Percentiles rank a stretch among this genome's conserved stretches.
phyloP scores from a whole-genome alignment of 2,888 invertebrate species.

The Conus canariensis region DNA sequence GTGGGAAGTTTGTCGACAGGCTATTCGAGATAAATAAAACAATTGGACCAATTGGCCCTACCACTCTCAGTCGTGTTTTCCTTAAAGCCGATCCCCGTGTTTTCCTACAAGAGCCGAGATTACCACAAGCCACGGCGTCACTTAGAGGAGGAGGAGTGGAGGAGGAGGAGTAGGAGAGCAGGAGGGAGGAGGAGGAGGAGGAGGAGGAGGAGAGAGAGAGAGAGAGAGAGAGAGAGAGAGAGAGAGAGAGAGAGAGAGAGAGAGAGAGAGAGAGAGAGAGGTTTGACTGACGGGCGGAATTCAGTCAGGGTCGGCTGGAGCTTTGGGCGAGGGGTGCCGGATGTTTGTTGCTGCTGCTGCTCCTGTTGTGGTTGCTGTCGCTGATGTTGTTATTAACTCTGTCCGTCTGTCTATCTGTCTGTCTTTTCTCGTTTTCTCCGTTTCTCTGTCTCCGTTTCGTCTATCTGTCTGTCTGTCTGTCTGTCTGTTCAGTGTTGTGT shows the following conservation, averaged over 20 bases:
- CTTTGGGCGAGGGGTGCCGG: no score
- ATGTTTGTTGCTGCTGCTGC: no score
- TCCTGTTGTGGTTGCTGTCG: no score
- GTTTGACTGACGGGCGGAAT: no score
- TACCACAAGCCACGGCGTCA: background rate
- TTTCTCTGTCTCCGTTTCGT: background rate
- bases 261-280: no score
- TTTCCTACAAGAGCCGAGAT: slow-evolving; percentile 28
- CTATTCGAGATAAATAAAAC: slow-evolving; percentile 33
- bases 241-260: no score
- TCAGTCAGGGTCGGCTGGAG: no score
- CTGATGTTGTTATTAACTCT: background rate
- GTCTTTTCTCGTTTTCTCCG: background rate
- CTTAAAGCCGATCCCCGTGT: slow-evolving; percentile 24
- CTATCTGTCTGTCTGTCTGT: background rate
- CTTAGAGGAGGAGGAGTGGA: background rate
- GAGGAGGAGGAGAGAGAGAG: background rate
- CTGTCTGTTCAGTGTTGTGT: no score
- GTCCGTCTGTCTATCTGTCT: background rate
- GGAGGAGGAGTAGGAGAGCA: background rate
- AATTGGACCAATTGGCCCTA: slow-evolving; percentile 24
- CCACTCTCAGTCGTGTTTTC: slow-evolving; percentile 24
- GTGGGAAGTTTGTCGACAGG: slow-evolving; percentile 32
- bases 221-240: no score
- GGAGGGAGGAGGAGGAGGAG: background rate